Evolutionary conservation across 35 echinoderm and acorn worm genomes (phyloP).

Genomic region (Stichopus chloronotus): DNA sequence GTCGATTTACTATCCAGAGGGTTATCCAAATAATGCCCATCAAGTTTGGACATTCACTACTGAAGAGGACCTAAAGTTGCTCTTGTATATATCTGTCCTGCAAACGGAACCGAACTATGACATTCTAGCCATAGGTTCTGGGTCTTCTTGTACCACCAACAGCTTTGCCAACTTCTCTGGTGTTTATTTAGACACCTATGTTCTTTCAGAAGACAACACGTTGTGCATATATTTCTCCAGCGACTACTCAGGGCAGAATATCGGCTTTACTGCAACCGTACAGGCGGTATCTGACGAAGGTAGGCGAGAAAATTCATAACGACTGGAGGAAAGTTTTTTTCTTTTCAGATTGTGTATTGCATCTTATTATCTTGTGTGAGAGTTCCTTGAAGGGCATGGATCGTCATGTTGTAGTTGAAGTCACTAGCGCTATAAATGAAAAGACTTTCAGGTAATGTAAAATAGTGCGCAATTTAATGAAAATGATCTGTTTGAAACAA

Average conservation of each 20-base stretch:
- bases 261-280: neutral
- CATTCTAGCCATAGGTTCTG: neutral
- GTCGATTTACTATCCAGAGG: neutral
- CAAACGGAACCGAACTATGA: slow-evolving; percentile 7
- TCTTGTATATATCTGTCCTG: neutral
- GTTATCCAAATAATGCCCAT: neutral
- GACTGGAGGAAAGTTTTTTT: too few species aligned
- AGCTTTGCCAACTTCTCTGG: neutral
- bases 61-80: neutral
- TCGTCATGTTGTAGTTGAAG: too few species aligned
- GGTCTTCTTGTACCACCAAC: neutral
- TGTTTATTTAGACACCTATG: too few species aligned
- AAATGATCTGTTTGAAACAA: too few species aligned
- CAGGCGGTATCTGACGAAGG: neutral
- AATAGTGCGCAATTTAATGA: too few species aligned
- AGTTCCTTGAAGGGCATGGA: too few species aligned
- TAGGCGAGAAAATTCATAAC: neutral
- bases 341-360: too few species aligned
- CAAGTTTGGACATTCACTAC: neutral
- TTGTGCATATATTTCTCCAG: neutral
- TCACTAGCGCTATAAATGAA: too few species aligned
- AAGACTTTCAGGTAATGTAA: too few species aligned
- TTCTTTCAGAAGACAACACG: slow-evolving; percentile 17
- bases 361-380: too few species aligned
- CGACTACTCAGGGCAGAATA: neutral